Conservation (phyloP, 2,888 invertebrate genomes). For the Pollenia griseotomentosa region DNA sequence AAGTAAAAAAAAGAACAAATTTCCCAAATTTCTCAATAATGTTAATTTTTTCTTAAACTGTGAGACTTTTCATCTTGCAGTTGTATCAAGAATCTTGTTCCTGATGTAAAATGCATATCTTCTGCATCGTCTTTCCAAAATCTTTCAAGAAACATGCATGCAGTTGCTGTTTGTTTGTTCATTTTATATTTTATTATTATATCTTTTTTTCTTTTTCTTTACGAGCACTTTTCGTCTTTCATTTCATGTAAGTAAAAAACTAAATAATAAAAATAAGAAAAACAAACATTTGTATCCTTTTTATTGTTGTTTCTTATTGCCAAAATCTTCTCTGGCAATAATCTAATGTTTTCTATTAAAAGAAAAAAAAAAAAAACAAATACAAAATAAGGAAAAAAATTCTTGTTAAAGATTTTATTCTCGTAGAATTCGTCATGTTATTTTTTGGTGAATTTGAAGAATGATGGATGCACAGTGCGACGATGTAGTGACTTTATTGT, state of each 20-base stretch:
- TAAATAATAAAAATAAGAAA: constrained; percentile 57
- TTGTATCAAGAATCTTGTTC: constrained; percentile 25
- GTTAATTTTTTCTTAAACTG: constrained; percentile 36
- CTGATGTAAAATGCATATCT: constrained; percentile 45
- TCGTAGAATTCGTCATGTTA: constrained; percentile 34
- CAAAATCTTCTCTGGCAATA: constrained; percentile 34
- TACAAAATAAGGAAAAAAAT: not conserved
- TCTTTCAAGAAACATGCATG: not conserved
- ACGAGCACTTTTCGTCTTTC: constrained; percentile 16
- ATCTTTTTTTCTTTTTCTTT: constrained; percentile 26
- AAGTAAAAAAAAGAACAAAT: not conserved
- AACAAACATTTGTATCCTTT: constrained; percentile 46
- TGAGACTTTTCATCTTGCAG: constrained; percentile 44
- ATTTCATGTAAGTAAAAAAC: constrained; percentile 52
- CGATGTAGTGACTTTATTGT: too few species aligned
- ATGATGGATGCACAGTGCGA: not conserved
- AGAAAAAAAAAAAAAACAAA: not conserved
- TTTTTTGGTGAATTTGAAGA: constrained; percentile 16
- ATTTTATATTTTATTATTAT: constrained; percentile 21
- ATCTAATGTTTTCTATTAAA: constrained; percentile 41
- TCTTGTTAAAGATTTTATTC: constrained; percentile 30
- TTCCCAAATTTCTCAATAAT: constrained; percentile 40
- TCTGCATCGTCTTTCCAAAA: not conserved
- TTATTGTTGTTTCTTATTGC: constrained; percentile 45
- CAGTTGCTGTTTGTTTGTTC: constrained; percentile 17